These are phyloP conservation scores for Sthenelais limicola DNA, from an alignment of 2,888 invertebrate genomes.

Conservation along the genomic window DNA sequence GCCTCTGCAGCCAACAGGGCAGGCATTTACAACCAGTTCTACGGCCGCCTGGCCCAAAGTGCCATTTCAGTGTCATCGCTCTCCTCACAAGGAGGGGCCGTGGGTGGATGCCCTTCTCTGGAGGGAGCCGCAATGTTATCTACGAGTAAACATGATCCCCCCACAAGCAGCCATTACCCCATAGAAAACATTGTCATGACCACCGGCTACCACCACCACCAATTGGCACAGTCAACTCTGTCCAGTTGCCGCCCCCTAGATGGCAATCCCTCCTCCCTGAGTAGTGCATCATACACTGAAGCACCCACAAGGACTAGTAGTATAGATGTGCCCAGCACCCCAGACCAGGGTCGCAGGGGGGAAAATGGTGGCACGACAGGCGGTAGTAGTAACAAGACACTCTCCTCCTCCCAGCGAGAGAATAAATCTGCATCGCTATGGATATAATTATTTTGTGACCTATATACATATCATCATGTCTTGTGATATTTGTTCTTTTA, in stretches of 20 bases:
- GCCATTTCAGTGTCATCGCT: slow-evolving; percentile 34
- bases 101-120: slow-evolving; percentile 18
- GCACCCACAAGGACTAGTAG: slow-evolving; percentile 21
- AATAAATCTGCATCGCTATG: slow-evolving; percentile 20
- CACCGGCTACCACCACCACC: background rate
- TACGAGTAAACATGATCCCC: background rate
- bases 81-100: slow-evolving; percentile 20
- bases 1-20: too few relatives aligned
- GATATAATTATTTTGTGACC: slow-evolving; percentile 8
- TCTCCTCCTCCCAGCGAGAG: slow-evolving; percentile 12
- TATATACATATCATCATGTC: too few relatives aligned
- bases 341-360: background rate
- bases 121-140: background rate
- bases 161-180: too few relatives aligned
- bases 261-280: slow-evolving; percentile 6
- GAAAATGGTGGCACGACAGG: too few relatives aligned
- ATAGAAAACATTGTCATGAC: slow-evolving; percentile 3
- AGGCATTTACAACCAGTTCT: slow-evolving; percentile 35
- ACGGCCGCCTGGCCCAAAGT: slow-evolving; percentile 1
- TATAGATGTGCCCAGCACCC: slow-evolving; percentile 19
- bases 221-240: background rate
- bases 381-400: too few relatives aligned
- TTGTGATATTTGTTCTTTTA: too few relatives aligned
- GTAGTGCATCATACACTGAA: slow-evolving; percentile 21
- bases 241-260: background rate